Conservation (phyloP, 2,113 vertebrate species). For the Clarias gariepinus region DNA sequence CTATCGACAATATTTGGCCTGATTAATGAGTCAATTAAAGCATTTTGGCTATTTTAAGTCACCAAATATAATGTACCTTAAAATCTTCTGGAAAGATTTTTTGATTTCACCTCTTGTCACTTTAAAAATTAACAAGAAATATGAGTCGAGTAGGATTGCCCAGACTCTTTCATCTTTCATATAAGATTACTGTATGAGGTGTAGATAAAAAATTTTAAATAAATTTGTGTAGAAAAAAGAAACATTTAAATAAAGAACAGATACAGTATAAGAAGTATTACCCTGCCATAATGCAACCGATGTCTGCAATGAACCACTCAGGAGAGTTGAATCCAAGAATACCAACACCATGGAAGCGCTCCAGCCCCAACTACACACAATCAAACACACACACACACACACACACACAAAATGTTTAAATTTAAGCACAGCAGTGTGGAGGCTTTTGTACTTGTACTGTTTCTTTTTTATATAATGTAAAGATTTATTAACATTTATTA, state of each 20-base stretch:
- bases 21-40: no score
- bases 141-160: background rate
- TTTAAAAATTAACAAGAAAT: background rate
- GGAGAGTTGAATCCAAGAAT: slow-evolving; percentile 78
- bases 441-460: no score
- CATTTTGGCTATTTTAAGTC: no score
- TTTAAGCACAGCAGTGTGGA: background rate
- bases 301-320: slow-evolving; percentile 79
- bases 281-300: slow-evolving; percentile 80
- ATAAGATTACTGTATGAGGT: background rate
- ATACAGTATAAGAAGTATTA: slow-evolving; percentile 57
- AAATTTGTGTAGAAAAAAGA: background rate
- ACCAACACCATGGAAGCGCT: slow-evolving; percentile 75
- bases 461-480: no score
- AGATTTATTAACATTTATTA: no score
- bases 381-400: slow-evolving; percentile 1
- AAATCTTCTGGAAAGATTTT: background rate
- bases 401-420: no score
- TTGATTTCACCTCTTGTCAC: background rate
- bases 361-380: slow-evolving; percentile 72
- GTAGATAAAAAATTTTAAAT: background rate
- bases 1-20: no score
- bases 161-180: background rate
- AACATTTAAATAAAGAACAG: background rate
- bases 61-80: background rate